Base-by-base conservation (phyloP, 2,113 vertebrate species). In the Coracopsis vasa region DNA sequence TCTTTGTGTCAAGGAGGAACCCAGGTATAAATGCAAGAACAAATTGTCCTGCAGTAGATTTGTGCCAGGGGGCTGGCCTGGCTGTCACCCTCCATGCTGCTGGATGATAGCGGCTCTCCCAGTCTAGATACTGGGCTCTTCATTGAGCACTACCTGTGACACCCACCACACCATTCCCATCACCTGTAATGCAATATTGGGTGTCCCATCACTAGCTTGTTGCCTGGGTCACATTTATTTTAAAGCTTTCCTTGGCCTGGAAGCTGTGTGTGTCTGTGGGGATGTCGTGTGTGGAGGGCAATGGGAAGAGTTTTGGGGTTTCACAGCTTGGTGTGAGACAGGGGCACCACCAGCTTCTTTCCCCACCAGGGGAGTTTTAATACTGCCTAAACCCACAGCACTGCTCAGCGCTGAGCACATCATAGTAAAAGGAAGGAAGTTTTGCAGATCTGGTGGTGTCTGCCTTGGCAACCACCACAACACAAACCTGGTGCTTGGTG, bases 111-210 rank as follows among this genome's bases (percentile, higher is more conserved):
- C 33, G 25, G 25, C 41, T 50, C 10, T 69, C 47, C 61, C 70
- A 81, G 39, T 45, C 29, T 13, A n/a, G 56, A 31, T 17, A 14
- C 5, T 70, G 50, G 16, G 42, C 53, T 65, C 8, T 27, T 79
- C 4, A 1, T 23, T 31, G 67, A 70, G 39, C 29, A 58, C 64
- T 15, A 5, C 42, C 23, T 44, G 11, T 80, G 56, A 69, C 70
- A 82, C 19, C 33, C 31, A 37, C 25, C 6, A 12, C 0, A 0
- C 14, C 2, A 1, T 72, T 89, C 60, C 54, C 1, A 0, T 51
- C 56, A 35, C 1, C 0, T 24, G 39, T 41, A 56, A 39, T 48
- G 37, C 0, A 6, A 39, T 24, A 37, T 25, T 33, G 20, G 3
- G 29, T 48, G 18, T 39, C 25, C 45, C 33, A 51, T 91, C 28